Base-by-base conservation (phyloP, 2,797 vertebrate genomes). In the Acestrorhynchus altus region DNA sequence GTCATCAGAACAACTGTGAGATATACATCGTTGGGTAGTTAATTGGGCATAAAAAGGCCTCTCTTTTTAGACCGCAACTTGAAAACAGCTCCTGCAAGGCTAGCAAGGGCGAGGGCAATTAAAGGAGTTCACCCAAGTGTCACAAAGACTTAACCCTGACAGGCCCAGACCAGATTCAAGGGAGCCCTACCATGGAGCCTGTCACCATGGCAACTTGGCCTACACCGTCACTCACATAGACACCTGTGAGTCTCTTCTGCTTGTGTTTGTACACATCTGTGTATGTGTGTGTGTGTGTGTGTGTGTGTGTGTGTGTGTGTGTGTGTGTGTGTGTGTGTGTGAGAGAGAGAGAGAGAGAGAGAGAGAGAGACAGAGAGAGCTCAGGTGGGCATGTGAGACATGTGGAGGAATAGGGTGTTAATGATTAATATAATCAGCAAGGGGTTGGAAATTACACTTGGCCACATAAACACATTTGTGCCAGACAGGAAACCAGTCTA, bases 81-180 rank as follows among this genome's bases (percentile, higher is more conserved):
- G 44, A 72, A 79, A 81, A 72, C 65, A 56, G 52, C 74, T 78
- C 76, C 68, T 63, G 74, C 76, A 60, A 80, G 74, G 67, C 80
- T 64, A 74, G 77, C 63, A 74, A 83, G 73, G 59, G 46, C 42
- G 24, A 66, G 69, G 67, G 59, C 72, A 83, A 86, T 86, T 84
- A 83, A 52, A 46, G 42, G 47, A 65, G 76, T 67, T 77, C 59
- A 42, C 74, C 74, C 31, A 49, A 31, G n/a, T 79, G 60, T 80
- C 86, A 84, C 79, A 78, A 74, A 86, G 83, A 87, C 80, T 82
- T 83, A 84, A 87, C 74, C 69, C 68, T 85, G 86, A 87, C 59
- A 86, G 85, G 57, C 18, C 49, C 85, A 84, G 86, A 88, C 83
- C 35, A 42, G 57, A 83, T 83, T 82, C 84, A 77, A 8, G 80